These are phyloP conservation scores for Acrocephalus kingi DNA, from an alignment of 2,113 vertebrate species.

Conservation along the genomic window DNA sequence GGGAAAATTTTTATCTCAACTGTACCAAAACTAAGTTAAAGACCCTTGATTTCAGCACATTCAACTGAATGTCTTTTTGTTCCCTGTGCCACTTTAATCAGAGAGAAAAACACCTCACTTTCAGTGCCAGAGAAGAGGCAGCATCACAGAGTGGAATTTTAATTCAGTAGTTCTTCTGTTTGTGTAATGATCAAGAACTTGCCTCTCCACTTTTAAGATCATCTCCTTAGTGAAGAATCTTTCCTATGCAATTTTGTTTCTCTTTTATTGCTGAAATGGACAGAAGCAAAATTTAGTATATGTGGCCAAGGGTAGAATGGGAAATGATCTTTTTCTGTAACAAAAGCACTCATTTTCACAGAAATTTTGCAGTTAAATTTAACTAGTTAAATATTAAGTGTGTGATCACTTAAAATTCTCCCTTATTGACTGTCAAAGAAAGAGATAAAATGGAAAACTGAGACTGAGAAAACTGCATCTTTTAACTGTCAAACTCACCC, in stretches of 20 bases:
- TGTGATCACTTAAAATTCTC: not conserved
- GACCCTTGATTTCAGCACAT: not conserved
- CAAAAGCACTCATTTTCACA: not conserved
- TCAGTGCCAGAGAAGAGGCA: not conserved
- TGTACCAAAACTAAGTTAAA: not conserved
- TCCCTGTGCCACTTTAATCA: not conserved
- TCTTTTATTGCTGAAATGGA: not conserved
- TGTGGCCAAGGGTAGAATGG: accelerated
- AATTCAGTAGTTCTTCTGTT: not conserved
- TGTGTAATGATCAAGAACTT: not conserved
- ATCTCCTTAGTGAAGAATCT: not conserved
- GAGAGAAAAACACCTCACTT: not conserved
- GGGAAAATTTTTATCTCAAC: not conserved
- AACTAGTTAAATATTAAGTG: not conserved
- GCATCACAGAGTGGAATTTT: not conserved
- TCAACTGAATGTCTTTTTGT: not conserved
- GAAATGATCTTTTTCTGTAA: not conserved
- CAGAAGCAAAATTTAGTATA: not conserved
- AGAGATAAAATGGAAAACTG: not conserved
- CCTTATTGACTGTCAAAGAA: not conserved
- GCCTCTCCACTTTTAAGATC: not conserved
- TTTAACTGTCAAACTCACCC: not conserved
- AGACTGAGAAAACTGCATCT: not conserved
- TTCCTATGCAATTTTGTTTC: not conserved
- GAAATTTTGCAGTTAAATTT: not conserved